These are phyloP conservation scores for Nipponia nippon DNA, from an alignment of 2,113 vertebrate genomes.

Conservation along the genomic window DNA sequence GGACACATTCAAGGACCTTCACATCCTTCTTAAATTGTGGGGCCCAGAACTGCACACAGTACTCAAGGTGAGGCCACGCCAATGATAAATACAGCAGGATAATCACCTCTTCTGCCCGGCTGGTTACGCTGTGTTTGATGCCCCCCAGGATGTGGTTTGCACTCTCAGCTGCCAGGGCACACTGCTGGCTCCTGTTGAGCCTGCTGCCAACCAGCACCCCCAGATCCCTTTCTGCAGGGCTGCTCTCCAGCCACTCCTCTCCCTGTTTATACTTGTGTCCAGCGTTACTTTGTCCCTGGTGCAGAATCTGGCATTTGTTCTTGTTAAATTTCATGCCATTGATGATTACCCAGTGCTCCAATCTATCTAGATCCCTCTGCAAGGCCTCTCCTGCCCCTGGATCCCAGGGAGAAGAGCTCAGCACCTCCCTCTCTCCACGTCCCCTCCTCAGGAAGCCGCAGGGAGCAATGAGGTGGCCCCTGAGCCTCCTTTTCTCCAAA, in stretches of 20 bases:
- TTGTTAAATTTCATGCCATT: not conserved
- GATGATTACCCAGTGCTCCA: not conserved
- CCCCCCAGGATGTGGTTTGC: not conserved
- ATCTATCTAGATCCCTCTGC: not conserved
- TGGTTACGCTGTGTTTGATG: not conserved
- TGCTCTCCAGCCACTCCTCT: not conserved
- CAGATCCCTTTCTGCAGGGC: not conserved
- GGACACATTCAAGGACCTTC: not conserved
- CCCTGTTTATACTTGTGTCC: not conserved
- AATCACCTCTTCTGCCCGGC: not conserved
- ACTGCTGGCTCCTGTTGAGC: not conserved
- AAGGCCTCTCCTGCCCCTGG: too few relatives aligned
- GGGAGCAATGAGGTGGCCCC: not conserved
- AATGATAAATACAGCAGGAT: accelerated
- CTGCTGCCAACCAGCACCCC: not conserved
- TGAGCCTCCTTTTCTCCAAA: not conserved
- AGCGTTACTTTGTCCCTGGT: not conserved
- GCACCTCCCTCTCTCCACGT: not conserved
- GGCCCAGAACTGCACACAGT: not conserved
- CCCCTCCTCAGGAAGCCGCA: not conserved
- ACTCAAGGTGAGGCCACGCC: not conserved
- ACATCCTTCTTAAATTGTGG: not conserved
- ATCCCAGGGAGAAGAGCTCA: not conserved
- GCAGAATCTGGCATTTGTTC: not conserved
- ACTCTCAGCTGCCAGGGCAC: not conserved